Evolutionary conservation across 2,113 vertebrate genomes (phyloP), one percentile per base, ranked within the genome.

Genomic region (Cebus imitator): DNA sequence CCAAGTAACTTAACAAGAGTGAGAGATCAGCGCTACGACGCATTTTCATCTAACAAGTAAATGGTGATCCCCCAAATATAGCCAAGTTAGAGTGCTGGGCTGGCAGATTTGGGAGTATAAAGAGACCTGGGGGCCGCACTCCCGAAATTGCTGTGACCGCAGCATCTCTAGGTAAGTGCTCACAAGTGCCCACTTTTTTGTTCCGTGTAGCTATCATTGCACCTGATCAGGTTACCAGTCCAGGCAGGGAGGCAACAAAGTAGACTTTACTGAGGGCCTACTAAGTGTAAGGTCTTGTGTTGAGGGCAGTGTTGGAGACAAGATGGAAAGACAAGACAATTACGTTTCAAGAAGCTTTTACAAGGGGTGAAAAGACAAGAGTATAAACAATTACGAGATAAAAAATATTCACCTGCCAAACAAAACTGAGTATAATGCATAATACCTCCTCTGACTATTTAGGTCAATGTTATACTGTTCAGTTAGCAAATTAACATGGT

Each of bases 1-100:
- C 98, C 98, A 98, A 98, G 97, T 98, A 96, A 97, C 86, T 98
- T 97, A 97, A 97, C 98, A 97, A 97, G 97, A 97, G 96, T 95
- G 91, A 98, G 91, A 98, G 97, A 97, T 98, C 98, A 98, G 96
- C 73, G 55, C 96, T 97, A 95, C 75, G 14, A 97, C 64, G 0
- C 97, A 98, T 98, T 98, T 97, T 97, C 97, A 95, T 98, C 97
- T 98, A 95, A 96, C 35, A 73, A 98, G 96, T 97, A 92, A 97
- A 98, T 73, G 96, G 96, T 97, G 93, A 97, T 96, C 66, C 96
- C 95, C 93, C 96, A 96, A 98, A 97, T 78, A 87, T 40, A 97
- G 98, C 96, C 96, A 97, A 95, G 93, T 66, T 85, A 68, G 90
- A 97, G 45, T 93, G 97, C 98, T 98, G 91, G 92, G 76, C 89